Evolutionary conservation across 1,140 invertebrate species (phyloP).

Genomic region (Zophobas atratus): DNA sequence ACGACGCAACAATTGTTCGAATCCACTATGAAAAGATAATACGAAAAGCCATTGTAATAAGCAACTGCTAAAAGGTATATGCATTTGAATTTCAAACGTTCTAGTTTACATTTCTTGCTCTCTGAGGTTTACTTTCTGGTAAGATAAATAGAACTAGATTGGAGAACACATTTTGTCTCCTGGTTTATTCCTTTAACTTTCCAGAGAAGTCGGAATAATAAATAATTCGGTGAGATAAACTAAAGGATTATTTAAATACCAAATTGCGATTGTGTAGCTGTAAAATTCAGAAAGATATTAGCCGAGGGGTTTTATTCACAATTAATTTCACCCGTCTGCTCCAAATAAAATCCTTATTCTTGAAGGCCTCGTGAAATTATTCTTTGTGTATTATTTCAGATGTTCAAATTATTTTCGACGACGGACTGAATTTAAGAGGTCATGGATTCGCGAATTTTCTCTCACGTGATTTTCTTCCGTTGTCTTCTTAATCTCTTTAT

Average conservation of each 20-base stretch:
- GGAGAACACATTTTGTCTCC: constrained; percentile 39
- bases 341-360: constrained; percentile 24
- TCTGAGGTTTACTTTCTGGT: constrained; percentile 33
- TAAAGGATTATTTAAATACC: constrained; percentile 43
- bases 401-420: background rate
- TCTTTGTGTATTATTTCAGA: constrained; percentile 6
- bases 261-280: constrained; percentile 37
- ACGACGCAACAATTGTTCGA: constrained; percentile 7
- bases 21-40: background rate
- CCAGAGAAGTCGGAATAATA: constrained; percentile 28
- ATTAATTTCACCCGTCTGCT: constrained; percentile 11
- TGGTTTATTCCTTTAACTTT: constrained; percentile 43
- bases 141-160: constrained; percentile 43
- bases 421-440: background rate
- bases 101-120: constrained; percentile 41
- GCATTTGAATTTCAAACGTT: constrained; percentile 39
- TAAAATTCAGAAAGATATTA: constrained; percentile 43
- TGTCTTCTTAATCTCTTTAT: background rate
- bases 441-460: background rate
- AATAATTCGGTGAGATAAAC: constrained; percentile 41
- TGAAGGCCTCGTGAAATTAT: background rate
- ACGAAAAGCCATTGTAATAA: constrained; percentile 19
- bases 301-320: constrained; percentile 25
- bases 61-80: constrained; percentile 37
- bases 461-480: background rate